Evolutionary conservation across 2,797 vertebrate species (phyloP).

Genomic region (Clarias laeviceps): DNA sequence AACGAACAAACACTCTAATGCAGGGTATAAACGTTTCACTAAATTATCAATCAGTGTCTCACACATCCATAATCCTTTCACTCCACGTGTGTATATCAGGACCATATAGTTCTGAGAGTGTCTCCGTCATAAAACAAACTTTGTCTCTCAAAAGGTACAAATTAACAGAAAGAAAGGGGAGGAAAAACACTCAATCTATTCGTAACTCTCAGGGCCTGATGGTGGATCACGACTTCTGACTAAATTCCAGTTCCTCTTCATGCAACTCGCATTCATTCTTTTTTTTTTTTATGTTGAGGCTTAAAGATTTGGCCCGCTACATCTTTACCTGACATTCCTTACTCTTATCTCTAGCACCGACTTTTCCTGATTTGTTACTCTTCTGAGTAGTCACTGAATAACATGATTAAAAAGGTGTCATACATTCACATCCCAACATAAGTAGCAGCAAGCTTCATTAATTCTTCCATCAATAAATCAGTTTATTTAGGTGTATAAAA

Average conservation of each 20-base stretch:
- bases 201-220: neutral
- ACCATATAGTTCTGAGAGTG: neutral
- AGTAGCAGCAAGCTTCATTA: neutral
- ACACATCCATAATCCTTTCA: conserved; percentile 5
- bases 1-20: neutral
- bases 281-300: conserved; percentile 4
- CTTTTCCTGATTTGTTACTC: neutral
- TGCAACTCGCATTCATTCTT: conserved; percentile 4
- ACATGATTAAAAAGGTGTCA: neutral
- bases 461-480: neutral
- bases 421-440: neutral
- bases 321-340: neutral
- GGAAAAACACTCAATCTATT: too few species aligned
- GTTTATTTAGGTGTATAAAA: neutral
- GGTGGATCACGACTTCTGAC: neutral
- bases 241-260: neutral
- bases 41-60: conserved; percentile 18
- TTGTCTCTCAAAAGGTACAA: neutral
- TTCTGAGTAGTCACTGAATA: neutral
- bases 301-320: neutral
- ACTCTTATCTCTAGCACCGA: neutral
- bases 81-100: neutral
- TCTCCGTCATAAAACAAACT: neutral
- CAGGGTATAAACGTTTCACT: neutral
- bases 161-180: neutral